Evolutionary conservation across 1,140 invertebrate species (phyloP), one percentile per base, ranked within the genome.

Genomic region (Saccostrea cuccullata): DNA sequence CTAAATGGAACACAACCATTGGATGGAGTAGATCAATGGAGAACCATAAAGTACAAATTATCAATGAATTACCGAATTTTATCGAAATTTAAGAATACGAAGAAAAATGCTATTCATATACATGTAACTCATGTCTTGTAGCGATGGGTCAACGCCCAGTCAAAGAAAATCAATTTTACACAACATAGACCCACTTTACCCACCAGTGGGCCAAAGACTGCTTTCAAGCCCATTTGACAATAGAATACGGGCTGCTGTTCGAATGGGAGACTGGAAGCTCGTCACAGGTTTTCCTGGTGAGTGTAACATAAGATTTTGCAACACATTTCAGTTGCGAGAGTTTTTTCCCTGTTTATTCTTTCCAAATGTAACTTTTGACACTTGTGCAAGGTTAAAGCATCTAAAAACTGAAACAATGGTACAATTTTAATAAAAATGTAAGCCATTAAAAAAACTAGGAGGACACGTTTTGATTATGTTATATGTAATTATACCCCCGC

Each of bases 1-100:
- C 73, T 92, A 5, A 92, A 92, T 85, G 90, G 90, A n/a, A 92
- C 92, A 20, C 87, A 91, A 73, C 88, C 89, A 20, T 88, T 94
- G 4, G 94, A 94, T 90, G 94, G 94, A 40, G 88, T 87, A 60
- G 89, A 93, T 83, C 92, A 93, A 55, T 94, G 93, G 93, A 82
- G 84, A 67, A 92, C 92, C 15, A 93, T 94, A 13, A 94, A 91
- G 94, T 93, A 20, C 6, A 13, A 20, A 0, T 20, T 0, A 64
- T 64, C 4, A 64, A 15, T 20, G 0, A 17, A 20, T n/a, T 64
- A n/a, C 17, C n/a, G 13, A 64, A 6, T 20, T 64, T 20, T 1
- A 64, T 0, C 0, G 13, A 15, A 13, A 60, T 60, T 58, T 60
- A 4, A 20, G 6, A 6, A n/a, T 64, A n/a, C n/a, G 3, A 17